phyloP scores from a whole-genome alignment of 2,113 vertebrate genomes.

The Aleadryas rufinucha region DNA sequence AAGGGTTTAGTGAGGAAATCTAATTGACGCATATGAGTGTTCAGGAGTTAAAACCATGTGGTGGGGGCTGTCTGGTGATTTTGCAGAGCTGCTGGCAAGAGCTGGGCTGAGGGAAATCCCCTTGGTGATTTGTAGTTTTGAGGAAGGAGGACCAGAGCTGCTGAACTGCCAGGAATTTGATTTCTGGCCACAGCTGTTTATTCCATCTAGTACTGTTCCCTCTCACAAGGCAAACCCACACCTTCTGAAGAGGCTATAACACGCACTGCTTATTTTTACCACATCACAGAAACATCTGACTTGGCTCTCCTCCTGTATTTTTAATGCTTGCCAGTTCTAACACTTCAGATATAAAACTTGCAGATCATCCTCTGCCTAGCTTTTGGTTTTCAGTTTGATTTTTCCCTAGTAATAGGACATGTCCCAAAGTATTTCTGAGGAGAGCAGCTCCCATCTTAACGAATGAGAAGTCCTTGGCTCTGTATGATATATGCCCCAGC shows the following conservation, averaged over 20 bases:
- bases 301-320: neutral
- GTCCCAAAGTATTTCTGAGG: neutral
- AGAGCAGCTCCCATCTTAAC: constrained; percentile 24
- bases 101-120: constrained; percentile 48
- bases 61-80: constrained; percentile 40
- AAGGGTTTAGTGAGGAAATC: neutral
- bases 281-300: constrained; percentile 5
- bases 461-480: neutral
- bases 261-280: constrained; percentile 51
- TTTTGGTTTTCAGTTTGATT: neutral
- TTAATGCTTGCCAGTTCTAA: constrained; percentile 60
- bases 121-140: constrained; percentile 66
- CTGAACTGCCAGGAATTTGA: constrained; percentile 63
- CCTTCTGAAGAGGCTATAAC: constrained; percentile 61
- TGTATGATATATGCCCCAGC: constrained; percentile 23
- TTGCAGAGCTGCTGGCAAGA: constrained; percentile 61
- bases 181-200: constrained; percentile 72
- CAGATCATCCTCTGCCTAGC: neutral
- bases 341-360: constrained; percentile 57
- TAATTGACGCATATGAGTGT: neutral
- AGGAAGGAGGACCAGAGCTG: constrained; percentile 45
- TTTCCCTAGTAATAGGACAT: constrained; percentile 42
- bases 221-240: constrained; percentile 35
- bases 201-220: constrained; percentile 34
- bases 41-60: constrained; percentile 19